Evolutionary conservation across 2,888 invertebrate genomes (phyloP), one percentile per base, ranked within the genome.

Genomic region (Sinelater perroti): DNA sequence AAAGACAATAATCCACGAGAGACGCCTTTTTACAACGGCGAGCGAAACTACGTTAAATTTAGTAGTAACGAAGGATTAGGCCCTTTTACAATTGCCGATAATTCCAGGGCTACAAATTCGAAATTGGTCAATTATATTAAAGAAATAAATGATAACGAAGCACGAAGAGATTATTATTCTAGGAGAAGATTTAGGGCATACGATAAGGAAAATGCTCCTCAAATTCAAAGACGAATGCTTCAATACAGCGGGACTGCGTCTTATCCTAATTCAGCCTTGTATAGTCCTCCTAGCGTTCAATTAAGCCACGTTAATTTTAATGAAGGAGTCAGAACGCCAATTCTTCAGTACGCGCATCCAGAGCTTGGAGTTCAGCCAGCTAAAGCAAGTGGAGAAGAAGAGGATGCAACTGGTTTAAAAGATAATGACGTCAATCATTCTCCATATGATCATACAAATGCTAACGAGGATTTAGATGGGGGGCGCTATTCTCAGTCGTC

Each of bases 311-410:
- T 85, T 1, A 83, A 83, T 4, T 85, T 89, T 60, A 88, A 87
- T 59, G 87, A 89, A 65, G 87, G 88, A 20, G 87, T 87, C 0
- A 79, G 90, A 30, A 86, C 88, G 16, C 90, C 91, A 0, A 89
- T 91, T 2, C 79, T 90, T 0, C 90, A 90, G 68, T 91, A 91
- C 69, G 90, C 90, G 0, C 90, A 91, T 72, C 91, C 91, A 0
- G 91, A 91, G 67, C 76, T 90, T 3, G 91, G 90, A 8, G 86
- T 89, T 0, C 90, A 91, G 72, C 87, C 90, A 0, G 90, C 89
- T 0, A 87, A 87, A 75, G 81, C 81, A 1, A 81, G 79, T 1
- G 72, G 79, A n/a, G 77, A 76, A 57, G 70, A 76, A 10, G 71
- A 73, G 17, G 79, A 80, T 20, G 65, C 70, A 18, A 62, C 66